A percentile compares a stretch with the other conserved stretches of the same genome.
phyloP scores from a whole-genome alignment of 2,888 invertebrate species.

The Lydus trimaculatus region DNA sequence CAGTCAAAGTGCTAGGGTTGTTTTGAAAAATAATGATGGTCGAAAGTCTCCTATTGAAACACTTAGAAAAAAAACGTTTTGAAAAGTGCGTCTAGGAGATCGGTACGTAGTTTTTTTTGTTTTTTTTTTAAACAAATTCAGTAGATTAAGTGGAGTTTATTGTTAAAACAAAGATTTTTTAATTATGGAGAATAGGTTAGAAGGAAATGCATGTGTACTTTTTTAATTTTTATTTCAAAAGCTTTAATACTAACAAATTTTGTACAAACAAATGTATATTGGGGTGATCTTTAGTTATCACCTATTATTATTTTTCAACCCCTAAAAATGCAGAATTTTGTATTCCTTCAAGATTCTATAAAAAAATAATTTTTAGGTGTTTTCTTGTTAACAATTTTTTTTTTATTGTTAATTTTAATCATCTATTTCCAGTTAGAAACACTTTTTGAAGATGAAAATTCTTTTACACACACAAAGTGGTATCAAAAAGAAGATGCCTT shows the following conservation, averaged over 20 bases:
- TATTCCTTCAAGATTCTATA: neutral
- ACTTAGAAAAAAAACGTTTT: neutral
- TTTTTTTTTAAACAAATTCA: no score
- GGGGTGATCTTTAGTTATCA: neutral
- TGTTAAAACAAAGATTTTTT: conserved; percentile 1
- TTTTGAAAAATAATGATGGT: neutral
- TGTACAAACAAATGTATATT: neutral
- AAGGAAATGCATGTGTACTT: neutral
- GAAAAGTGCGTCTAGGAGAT: conserved; percentile 3
- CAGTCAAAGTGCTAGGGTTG: neutral
- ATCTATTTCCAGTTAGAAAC: conserved; percentile 1
- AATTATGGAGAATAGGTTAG: neutral
- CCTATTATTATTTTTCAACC: neutral
- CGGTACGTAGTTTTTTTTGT: conserved; percentile 1
- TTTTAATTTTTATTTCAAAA: neutral
- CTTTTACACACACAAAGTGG: neutral
- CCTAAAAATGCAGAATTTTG: neutral
- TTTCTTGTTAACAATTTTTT: neutral
- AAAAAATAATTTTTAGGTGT: neutral
- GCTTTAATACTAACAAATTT: neutral
- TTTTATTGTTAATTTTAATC: conserved; percentile 1
- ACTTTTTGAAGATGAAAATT: conserved; percentile 3
- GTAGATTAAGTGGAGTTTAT: neutral
- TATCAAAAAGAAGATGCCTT: neutral
- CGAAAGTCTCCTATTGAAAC: neutral